Base-by-base conservation (phyloP, 2,888 invertebrate genomes). In the Melipona beecheii region DNA sequence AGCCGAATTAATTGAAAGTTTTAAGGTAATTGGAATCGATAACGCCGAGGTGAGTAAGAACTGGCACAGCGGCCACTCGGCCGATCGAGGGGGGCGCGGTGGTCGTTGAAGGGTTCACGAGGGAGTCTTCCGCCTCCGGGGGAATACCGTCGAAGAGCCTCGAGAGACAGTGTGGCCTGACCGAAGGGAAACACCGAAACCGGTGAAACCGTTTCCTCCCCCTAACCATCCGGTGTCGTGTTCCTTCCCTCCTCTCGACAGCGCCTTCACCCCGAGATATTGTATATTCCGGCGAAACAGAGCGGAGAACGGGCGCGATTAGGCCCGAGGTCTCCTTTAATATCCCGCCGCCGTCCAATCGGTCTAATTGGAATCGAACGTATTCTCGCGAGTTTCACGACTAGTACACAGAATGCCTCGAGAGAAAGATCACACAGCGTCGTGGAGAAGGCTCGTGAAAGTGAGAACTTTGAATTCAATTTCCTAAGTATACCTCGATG, bases 1-100 rank as follows among this genome's bases (percentile, higher is more conserved):
- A 91, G 91, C 84, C 82, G 89, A 90, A 93, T 92, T 92, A 92
- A 93, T 92, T 91, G 92, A 92, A 93, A 92, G 89, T 91, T 92
- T 91, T 90, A 89, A 91, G 91, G 86, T 92, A 91, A 93, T 91
- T 92, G 91, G 87, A 92, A 92, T 90, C 90, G 88, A 92, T 90
- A 92, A 86, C 86, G 84, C 74, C 69, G 78, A 74, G 74, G 78
- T 84, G 86, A 87, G 81, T 84, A 87, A 83, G 86, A 88, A 84
- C 78, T 62, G 71, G 73, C 77, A 54, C 52, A 17, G 17, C 60
- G 17, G 17, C 24, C 17, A 24, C 24, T 17, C 60, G 24, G 24
- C 19, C 52, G 19, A 19, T 19, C 5, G 6, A 4, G 21, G 6
- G 52, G 19, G 60, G 62, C 65, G 50, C 4, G 43, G 58, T 69